A percentile compares a stretch with the other conserved stretches of the same genome.
Evolutionary conservation across 2,888 invertebrate genomes (phyloP).

Genomic region (Dioctria rufipes): DNA sequence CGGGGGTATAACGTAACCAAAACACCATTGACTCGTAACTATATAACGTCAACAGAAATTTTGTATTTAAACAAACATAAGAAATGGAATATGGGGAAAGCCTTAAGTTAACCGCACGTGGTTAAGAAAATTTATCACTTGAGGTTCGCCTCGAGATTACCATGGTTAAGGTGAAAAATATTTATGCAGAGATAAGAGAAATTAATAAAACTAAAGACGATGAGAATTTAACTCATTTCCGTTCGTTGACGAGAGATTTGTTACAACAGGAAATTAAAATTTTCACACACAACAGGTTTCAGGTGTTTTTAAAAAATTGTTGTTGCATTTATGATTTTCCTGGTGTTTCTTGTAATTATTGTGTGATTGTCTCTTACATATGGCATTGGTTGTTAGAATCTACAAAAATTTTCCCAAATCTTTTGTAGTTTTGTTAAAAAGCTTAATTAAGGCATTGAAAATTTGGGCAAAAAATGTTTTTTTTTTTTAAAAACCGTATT

Average conservation of each 20-base stretch:
- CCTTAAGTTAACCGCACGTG: conserved; percentile 19
- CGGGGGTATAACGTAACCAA: neutral
- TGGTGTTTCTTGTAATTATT: no score
- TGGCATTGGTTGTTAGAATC: no score
- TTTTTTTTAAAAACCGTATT: no score
- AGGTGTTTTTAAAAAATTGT: no score
- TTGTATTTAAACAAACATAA: neutral
- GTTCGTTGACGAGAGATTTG: neutral
- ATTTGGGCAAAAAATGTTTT: no score
- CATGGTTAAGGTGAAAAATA: neutral
- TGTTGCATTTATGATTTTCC: no score
- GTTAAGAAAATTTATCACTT: conserved; percentile 16
- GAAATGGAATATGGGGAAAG: conserved; percentile 13
- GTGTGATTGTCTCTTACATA: no score
- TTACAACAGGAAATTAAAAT: neutral
- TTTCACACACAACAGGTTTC: no score
- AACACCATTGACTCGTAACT: no score
- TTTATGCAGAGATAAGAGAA: neutral
- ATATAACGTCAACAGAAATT: neutral
- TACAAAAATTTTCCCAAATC: no score
- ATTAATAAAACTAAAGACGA: conserved; percentile 4
- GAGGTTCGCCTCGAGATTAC: neutral
- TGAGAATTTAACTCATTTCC: conserved; percentile 16
- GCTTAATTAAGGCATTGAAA: no score
- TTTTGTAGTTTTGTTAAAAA: no score